These are phyloP conservation scores for Ypsolopha scabrella DNA, from an alignment of 2,888 invertebrate species.

Conservation along the genomic window DNA sequence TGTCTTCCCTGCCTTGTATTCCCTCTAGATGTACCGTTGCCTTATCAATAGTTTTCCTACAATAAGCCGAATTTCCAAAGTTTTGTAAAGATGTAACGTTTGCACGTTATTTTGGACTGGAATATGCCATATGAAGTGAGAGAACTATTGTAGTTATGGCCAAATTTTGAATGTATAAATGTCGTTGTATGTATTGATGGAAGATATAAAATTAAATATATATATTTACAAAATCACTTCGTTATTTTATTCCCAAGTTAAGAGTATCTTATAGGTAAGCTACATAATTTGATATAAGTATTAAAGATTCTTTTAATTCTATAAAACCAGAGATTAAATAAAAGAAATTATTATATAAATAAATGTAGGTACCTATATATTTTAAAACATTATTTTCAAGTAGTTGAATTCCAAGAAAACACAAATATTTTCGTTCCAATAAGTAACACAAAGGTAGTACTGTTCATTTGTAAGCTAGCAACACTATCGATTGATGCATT, in stretches of 20 bases:
- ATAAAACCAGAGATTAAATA: too few species aligned
- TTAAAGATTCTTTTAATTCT: too few species aligned
- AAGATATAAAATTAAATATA: constrained; percentile 71
- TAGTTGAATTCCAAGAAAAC: too few species aligned
- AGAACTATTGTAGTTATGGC: constrained; percentile 47
- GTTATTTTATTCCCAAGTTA: constrained; percentile 35
- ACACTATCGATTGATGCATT: too few species aligned
- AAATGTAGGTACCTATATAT: too few species aligned
- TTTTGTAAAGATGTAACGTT: neutral
- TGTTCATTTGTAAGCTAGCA: too few species aligned
- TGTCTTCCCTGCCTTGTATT: neutral
- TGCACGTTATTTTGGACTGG: neutral
- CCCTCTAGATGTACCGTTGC: neutral
- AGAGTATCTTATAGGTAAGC: neutral
- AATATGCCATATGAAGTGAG: constrained; percentile 32
- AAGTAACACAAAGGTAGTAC: too few species aligned
- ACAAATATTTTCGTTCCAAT: too few species aligned
- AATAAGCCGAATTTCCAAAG: neutral
- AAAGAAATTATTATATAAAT: too few species aligned
- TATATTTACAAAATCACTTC: constrained; percentile 66
- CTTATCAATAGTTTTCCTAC: constrained; percentile 1
- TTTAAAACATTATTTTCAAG: too few species aligned
- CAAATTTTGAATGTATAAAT: constrained; percentile 57
- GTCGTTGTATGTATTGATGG: constrained; percentile 71
- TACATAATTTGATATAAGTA: too few species aligned